Evolutionary conservation across 2,113 vertebrate genomes (phyloP).

Genomic region (Rhodinocichla rosea): DNA sequence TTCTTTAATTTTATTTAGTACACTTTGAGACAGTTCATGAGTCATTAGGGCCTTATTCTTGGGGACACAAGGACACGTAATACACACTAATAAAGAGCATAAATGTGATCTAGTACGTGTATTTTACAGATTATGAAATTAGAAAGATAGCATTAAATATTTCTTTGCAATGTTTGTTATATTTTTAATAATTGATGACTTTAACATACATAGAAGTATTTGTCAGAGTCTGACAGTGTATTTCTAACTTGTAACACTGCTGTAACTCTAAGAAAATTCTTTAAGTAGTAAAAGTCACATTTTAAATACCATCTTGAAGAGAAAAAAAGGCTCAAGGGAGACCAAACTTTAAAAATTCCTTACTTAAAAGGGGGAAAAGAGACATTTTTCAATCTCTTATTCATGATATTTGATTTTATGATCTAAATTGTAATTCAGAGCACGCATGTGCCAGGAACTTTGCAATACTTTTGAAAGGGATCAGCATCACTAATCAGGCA

Average conservation of each 20-base stretch:
- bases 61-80: neutral
- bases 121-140: neutral
- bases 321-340: neutral
- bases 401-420: neutral
- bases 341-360: neutral
- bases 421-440: neutral
- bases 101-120: neutral
- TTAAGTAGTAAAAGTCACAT: neutral
- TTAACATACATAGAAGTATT: neutral
- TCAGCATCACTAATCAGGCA: conserved; percentile 29
- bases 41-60: conserved; percentile 25
- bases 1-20: conserved; percentile 56
- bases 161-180: neutral
- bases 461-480: neutral
- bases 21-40: conserved; percentile 28
- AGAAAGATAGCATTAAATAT: neutral
- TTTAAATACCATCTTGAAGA: neutral
- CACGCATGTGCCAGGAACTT: neutral
- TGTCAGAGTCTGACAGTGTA: neutral
- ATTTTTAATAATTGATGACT: neutral
- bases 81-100: neutral
- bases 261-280: neutral
- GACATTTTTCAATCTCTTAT: neutral
- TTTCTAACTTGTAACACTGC: neutral
- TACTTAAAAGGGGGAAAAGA: neutral